Evolutionary conservation across 92 coral and sea anemone genomes (phyloP).

Genomic region (Desmophyllum pertusum): DNA sequence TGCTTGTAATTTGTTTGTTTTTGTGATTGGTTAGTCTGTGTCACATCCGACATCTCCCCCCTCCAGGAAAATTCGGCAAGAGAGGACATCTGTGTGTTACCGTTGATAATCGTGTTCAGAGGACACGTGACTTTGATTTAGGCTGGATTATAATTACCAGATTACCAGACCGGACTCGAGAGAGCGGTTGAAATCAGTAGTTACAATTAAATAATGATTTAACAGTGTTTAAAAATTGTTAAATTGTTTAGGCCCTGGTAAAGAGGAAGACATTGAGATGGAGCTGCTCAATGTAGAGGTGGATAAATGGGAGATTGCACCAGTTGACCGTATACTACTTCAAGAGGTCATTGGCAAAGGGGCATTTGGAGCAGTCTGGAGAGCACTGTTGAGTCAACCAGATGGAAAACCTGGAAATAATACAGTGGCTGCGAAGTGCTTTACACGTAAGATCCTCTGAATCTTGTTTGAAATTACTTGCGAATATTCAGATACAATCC

Average conservation of each 20-base stretch:
- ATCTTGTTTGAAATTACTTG: neutral
- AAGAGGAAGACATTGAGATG: constrained; percentile 7
- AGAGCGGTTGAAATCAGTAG: neutral
- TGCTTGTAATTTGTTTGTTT: no score
- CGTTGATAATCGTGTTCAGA: no score
- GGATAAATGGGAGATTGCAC: constrained; percentile 15
- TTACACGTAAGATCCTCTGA: constrained; percentile 4
- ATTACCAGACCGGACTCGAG: neutral
- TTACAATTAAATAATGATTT: no score
- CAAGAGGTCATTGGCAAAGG: constrained; percentile 25
- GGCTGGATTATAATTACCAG: no score
- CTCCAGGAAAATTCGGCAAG: no score
- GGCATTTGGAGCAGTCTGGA: constrained; percentile 29
- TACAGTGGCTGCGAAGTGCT: constrained; percentile 8
- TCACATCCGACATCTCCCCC: no score
- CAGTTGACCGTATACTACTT: neutral
- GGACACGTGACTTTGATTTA: no score
- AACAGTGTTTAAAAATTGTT: neutral
- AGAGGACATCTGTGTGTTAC: no score
- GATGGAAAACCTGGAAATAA: constrained; percentile 8
- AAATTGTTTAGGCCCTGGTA: neutral
- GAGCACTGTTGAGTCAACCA: neutral
- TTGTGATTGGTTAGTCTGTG: no score
- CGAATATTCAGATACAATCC: neutral
- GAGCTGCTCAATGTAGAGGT: neutral